These are phyloP conservation scores for Dendrocopos noguchii DNA, from an alignment of 2,113 vertebrate species.

Conservation along the genomic window DNA sequence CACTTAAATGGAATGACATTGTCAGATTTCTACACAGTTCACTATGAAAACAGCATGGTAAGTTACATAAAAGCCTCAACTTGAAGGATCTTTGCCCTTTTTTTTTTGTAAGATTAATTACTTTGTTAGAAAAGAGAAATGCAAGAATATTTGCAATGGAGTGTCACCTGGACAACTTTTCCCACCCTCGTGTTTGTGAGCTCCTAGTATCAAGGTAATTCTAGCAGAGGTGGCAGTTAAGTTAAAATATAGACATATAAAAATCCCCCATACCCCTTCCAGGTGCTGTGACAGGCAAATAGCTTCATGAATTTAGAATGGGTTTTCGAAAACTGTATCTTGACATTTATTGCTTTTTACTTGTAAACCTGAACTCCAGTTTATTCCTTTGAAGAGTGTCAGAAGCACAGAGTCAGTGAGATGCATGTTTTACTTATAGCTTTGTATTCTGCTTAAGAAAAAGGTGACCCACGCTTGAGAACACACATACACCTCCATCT, in stretches of 20 bases:
- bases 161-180: conserved; percentile 37
- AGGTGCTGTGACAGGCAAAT: conserved; percentile 24
- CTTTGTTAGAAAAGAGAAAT: conserved; percentile 40
- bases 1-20: conserved; percentile 60
- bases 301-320: conserved; percentile 41
- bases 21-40: conserved; percentile 22
- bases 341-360: conserved; percentile 65
- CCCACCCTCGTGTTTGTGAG: not conserved
- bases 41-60: conserved; percentile 27
- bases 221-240: conserved; percentile 20
- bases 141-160: conserved; percentile 10
- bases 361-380: conserved; percentile 62
- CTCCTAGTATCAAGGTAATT: conserved; percentile 19
- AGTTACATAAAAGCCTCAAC: conserved; percentile 55
- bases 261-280: not conserved
- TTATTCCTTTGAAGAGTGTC: conserved; percentile 32
- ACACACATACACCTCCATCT: conserved; percentile 23
- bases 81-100: conserved; percentile 5
- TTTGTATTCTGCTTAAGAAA: conserved; percentile 41
- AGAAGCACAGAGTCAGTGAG: not conserved
- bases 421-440: conserved; percentile 1
- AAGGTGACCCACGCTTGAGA: not conserved
- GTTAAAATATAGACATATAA: conserved; percentile 46
- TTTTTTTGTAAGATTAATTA: not conserved
- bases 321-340: conserved; percentile 33